Conservation (phyloP, 2,888 invertebrate species). For the Hoplodrina blanda region DNA sequence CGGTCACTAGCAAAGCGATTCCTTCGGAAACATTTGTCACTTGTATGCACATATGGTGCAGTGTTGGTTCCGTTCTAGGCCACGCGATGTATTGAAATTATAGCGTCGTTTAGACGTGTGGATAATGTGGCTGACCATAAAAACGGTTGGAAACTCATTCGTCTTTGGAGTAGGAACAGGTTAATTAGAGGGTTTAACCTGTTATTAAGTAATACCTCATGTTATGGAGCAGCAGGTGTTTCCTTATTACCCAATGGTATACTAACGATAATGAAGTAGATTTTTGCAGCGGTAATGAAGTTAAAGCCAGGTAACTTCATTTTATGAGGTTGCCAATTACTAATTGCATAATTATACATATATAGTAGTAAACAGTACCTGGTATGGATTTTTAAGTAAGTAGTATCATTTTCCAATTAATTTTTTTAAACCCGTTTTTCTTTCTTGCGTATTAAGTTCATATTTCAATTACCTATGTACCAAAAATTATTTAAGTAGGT, state of each 20-base stretch:
- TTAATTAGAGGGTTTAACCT: constrained; percentile 19
- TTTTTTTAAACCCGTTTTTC: too few relatives aligned
- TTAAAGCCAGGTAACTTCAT: neutral
- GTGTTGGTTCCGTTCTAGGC: constrained; percentile 19
- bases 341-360: neutral
- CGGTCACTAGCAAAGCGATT: constrained; percentile 54
- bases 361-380: neutral
- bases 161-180: constrained; percentile 12
- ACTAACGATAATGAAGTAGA: neutral
- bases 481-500: neutral
- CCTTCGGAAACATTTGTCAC: constrained; percentile 55
- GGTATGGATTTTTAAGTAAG: neutral
- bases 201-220: constrained; percentile 21
- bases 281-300: neutral
- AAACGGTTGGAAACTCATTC: constrained; percentile 29
- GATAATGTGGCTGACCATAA: constrained; percentile 3
- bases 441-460: too few relatives aligned
- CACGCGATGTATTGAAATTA: constrained; percentile 41
- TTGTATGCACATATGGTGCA: constrained; percentile 40
- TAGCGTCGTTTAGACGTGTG: constrained; percentile 14
- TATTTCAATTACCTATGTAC: neutral
- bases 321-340: neutral
- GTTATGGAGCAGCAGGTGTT: neutral
- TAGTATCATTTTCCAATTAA: neutral
- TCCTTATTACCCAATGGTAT: neutral